Base-by-base conservation (phyloP, 2,797 vertebrate species). In the Pipistrellus pygmaeus region DNA sequence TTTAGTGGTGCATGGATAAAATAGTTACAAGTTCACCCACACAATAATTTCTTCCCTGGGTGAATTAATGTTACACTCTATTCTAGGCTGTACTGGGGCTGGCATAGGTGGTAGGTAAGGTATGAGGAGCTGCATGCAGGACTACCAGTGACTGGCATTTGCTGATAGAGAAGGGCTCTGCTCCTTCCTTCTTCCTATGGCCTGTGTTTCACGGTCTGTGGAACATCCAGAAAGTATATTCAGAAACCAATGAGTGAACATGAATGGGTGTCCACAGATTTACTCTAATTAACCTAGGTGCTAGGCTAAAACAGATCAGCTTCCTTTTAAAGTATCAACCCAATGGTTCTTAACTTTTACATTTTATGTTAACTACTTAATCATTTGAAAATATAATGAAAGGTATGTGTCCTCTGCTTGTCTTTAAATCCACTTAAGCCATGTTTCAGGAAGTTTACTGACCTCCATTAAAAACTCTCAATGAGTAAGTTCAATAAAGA, bases 301-400 rank as follows among this genome's bases (percentile, higher is more conserved):
- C 44, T 64, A 55, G 25, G 46, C 8, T 53, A 23, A 68, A 84
- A 78, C 38, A 89, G 32, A 72, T 62, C 15, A 92, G 21, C 20
- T 66, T 85, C 32, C 51, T 11, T 73, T 53, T 77, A 51, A 60
- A 10, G 6, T 71, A 84, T 83, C 38, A 68, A 60, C 41, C 60
- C 32, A 25, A 9, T n/a, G 21, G 7, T 38, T 80, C 60, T 84
- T 66, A 94, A 73, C 18, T 48, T 69, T 82, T 60, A 25, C 23
- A 25, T 46, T 18, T 23, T 51, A 51, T 21, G 66, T 73, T 62
- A 83, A 55, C 55, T 13, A 46, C 30, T 86, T 64, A 85, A 85
- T 92, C 20, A 3, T 64, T 90, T 85, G 2, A 82, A 88, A 94
- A 81, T 73, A 20, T 60, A 53, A 60, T 57, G 20, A 80, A 90